Evolutionary conservation across 1,140 invertebrate species (phyloP), one percentile per base, ranked within the genome.

Genomic region (Pseudoatta argentina): DNA sequence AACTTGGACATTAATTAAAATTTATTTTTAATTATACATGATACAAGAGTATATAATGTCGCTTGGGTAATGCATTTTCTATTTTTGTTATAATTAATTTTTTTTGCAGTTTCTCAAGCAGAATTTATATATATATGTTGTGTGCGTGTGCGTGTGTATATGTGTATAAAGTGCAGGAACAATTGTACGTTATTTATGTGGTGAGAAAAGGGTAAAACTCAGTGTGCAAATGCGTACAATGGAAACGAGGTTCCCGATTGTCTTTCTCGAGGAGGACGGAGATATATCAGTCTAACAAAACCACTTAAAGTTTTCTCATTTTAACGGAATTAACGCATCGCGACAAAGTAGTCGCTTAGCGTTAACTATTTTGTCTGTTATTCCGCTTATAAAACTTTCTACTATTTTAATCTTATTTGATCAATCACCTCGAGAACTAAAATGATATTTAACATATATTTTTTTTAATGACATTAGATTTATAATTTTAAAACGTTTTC

Each of bases 261-360:
- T 73, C 79, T 83, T 48, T 83, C 72, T 75, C 69, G 79, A 48
- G 55, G 39, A 18, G 24, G 7, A 63, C 12, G 27, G 14, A 14
- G 21, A 81, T 69, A 44, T 14, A 75, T 83, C 79, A 30, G 79
- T 73, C 44, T 61, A 59, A 48, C 69, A 61, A 48, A 83, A 51
- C 55, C 44, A 61, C 39, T 83, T 83, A 73, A 83, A 83, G 69
- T 83, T 83, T 83, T 75, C 79, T 83, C 69, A 73, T 75, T 83
- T 83, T 73, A 83, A 73, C 24, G 57, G 79, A 83, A 83, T 83
- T 73, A 83, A 83, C 79, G 55, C 44, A 27, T 18, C 55, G 44
- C 79, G 69, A 83, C 79, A 61, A 75, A 75, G 18, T 53, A 75
- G 3, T 75, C 55, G 67, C 24, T 48, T 30, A 48, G 14, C 27